Evolutionary conservation across 2,797 vertebrate genomes (phyloP).

Genomic region (Lithobates sylvaticus): DNA sequence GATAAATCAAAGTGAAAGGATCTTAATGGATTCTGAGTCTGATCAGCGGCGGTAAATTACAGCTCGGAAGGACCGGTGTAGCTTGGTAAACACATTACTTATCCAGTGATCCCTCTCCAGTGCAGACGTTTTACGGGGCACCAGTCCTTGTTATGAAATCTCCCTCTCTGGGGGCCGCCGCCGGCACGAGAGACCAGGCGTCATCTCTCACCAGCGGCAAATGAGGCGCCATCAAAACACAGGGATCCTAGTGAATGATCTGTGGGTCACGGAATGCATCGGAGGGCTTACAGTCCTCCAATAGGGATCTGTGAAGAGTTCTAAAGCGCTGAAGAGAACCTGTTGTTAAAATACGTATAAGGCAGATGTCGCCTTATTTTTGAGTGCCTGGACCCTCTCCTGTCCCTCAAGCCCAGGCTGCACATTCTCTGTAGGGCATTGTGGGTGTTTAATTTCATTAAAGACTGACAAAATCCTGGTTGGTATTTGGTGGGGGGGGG

Average conservation of each 20-base stretch:
- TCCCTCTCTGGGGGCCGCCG: background rate
- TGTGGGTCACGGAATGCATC: no score
- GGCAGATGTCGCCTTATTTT: no score
- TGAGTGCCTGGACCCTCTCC: no score
- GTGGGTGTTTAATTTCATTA: no score
- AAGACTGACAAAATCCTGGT: no score
- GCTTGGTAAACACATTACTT: conserved; percentile 57
- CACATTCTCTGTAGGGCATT: no score
- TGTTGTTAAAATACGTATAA: no score
- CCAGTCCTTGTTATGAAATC: conserved; percentile 15
- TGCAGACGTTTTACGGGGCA: conserved; percentile 41
- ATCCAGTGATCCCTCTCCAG: conserved; percentile 33
- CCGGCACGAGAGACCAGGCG: background rate
- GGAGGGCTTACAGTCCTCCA: no score
- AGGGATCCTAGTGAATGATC: background rate
- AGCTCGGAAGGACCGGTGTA: conserved; percentile 20
- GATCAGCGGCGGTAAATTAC: conserved; percentile 55
- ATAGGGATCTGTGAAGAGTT: no score
- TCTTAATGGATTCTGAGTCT: conserved; percentile 54
- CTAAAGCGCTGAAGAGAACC: no score
- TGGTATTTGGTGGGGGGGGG: no score
- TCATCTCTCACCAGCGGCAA: background rate
- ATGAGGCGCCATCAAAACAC: background rate
- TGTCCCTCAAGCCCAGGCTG: no score
- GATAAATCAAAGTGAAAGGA: conserved; percentile 57